Base-by-base conservation (phyloP, 2,797 vertebrate genomes). In the Ctenosaura bakeri region DNA sequence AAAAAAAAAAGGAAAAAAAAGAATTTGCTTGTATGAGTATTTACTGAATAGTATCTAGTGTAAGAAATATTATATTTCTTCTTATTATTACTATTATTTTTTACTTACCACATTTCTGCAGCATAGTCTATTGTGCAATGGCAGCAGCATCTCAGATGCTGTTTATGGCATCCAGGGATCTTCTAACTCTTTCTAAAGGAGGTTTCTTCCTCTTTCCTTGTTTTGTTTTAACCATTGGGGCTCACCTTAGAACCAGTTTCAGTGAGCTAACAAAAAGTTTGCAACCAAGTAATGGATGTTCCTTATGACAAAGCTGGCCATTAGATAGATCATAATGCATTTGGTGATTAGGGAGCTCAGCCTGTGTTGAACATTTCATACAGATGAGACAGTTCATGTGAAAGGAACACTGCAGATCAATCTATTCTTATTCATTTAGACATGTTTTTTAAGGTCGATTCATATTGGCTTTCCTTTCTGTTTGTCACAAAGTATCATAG, bases 21-120 rank as follows among this genome's bases (percentile, higher is more conserved):
- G 83, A 0, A 0, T 64, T 95, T 90, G 88, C 93, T 94, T 90
- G 92, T 91, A 93, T 94, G 78, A 90, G 94, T 92, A 95, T 94
- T 96, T 96, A 94, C 94, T 90, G 78, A 92, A 95, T 95, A 95
- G 88, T 93, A 96, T 92, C 87, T 97, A 97, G 96, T 96, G 88
- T 89, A 93, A 97, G 91, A 82, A 91, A 93, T 95, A 91, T 96
- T 93, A 95, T 94, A 46, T 88, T 76, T 71, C 93, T 85, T 86
- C 85, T 92, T 90, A 88, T 83, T 88, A 89, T 93, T 91, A 89
- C 91, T 84, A 91, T 78, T 90, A 52, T 35, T 85, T 94, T 92
- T 91, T 91, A 86, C 85, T 95, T 95, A 95, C 81, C 92, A 64
- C 86, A 89, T 92, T 91, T 93, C 92, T 91, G 87, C 90, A 95